Conservation (phyloP, 2,113 vertebrate genomes). For the Catharus bicknelli region DNA sequence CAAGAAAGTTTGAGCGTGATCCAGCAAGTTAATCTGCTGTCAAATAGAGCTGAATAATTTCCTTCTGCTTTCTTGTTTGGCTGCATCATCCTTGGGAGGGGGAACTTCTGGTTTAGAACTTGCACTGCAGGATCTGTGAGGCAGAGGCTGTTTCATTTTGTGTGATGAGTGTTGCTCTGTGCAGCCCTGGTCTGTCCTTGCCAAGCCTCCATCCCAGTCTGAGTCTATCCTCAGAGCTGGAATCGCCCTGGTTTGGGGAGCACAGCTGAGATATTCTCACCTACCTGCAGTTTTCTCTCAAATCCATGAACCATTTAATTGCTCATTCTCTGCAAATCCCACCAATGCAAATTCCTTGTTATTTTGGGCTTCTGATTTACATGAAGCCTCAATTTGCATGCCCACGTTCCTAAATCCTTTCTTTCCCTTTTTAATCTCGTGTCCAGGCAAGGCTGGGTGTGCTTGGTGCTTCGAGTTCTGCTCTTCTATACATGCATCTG, state of each 20-base stretch:
- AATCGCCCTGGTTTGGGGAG: not conserved
- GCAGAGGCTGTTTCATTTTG: not conserved
- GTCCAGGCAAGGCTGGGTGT: not conserved
- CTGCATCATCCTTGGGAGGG: not conserved
- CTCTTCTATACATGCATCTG: not conserved
- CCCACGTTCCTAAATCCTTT: not conserved
- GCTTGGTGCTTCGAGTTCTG: not conserved
- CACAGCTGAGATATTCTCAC: not conserved
- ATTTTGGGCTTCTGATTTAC: constrained; percentile 16
- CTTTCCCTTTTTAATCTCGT: constrained; percentile 19
- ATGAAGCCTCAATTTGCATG: not conserved
- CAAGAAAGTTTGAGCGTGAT: not conserved
- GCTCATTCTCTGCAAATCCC: not conserved
- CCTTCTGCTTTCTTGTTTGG: constrained; percentile 11
- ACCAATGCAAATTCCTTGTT: not conserved
- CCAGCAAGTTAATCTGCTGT: constrained; percentile 15
- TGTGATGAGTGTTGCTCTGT: not conserved
- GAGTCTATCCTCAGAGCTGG: not conserved
- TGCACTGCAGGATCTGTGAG: not conserved
- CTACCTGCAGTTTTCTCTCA: not conserved
- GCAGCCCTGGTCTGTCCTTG: not conserved
- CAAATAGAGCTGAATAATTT: not conserved
- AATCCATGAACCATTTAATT: not conserved
- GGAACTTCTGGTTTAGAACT: not conserved
- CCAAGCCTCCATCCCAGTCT: not conserved